Percentiles rank a stretch among this genome's conserved stretches.
Conservation (phyloP, 2,797 vertebrate genomes). For the Melanotaenia maccullochi region DNA sequence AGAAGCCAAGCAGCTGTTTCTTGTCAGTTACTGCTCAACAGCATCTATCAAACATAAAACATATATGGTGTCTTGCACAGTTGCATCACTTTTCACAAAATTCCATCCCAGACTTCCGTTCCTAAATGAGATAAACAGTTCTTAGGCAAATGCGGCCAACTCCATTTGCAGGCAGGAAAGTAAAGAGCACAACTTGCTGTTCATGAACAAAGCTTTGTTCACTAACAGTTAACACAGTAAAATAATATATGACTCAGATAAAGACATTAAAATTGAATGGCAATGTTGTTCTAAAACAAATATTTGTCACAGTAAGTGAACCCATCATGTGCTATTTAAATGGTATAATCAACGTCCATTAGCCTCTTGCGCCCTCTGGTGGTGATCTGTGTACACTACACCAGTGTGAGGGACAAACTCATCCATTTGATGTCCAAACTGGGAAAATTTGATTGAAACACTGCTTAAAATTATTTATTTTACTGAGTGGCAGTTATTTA, state of each 20-base stretch:
- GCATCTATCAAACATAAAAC: not conserved
- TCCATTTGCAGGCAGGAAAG: slow-evolving; percentile 28
- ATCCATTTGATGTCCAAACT: not conserved
- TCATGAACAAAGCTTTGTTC: slow-evolving; percentile 36
- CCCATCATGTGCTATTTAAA: not conserved
- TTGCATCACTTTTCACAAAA: not conserved
- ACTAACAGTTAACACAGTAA: slow-evolving; percentile 21
- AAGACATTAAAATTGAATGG: slow-evolving; percentile 19
- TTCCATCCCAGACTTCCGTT: not conserved
- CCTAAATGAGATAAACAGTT: slow-evolving; percentile 4
- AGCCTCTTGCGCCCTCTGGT: slow-evolving; percentile 58
- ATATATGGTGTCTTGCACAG: not conserved
- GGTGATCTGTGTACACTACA: slow-evolving; percentile 31
- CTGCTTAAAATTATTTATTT: not conserved
- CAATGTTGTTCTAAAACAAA: slow-evolving; percentile 29
- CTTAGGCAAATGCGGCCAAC: slow-evolving; percentile 6
- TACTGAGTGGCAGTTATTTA: not conserved
- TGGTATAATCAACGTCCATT: not conserved
- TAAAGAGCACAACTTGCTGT: slow-evolving; percentile 28
- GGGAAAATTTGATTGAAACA: not conserved
- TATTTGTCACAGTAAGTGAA: slow-evolving; percentile 28
- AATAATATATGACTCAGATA: slow-evolving; percentile 22
- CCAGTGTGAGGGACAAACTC: not conserved
- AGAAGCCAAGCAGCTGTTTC: not conserved
- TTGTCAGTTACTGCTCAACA: not conserved